phyloP scores from a whole-genome alignment of 2,888 invertebrate genomes.

The Troilus luridus region DNA sequence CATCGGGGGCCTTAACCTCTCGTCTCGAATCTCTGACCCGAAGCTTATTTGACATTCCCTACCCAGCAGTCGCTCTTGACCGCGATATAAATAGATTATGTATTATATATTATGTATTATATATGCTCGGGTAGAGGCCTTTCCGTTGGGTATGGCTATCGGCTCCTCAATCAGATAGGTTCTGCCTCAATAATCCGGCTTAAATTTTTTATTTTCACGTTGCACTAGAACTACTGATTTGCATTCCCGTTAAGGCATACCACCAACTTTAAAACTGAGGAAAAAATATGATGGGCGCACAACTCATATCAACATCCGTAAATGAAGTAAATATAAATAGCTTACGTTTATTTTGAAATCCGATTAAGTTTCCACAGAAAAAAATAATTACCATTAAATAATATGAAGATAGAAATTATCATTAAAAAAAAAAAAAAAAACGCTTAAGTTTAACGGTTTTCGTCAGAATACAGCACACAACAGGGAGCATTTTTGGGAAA shows the following conservation, averaged over 20 bases:
- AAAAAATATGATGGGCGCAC: neutral
- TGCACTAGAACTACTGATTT: neutral
- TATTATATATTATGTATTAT: neutral
- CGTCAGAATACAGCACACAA: too few relatives aligned
- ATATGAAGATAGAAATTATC: too few relatives aligned
- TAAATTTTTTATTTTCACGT: neutral
- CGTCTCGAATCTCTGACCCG: neutral
- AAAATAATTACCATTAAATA: too few relatives aligned
- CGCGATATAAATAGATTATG: constrained; percentile 47
- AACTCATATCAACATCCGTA: too few relatives aligned
- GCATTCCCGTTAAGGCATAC: neutral
- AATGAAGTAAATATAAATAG: too few relatives aligned
- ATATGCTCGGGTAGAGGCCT: neutral
- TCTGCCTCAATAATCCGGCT: neutral
- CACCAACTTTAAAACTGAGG: neutral
- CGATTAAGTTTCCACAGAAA: too few relatives aligned
- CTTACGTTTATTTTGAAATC: too few relatives aligned
- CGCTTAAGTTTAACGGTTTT: too few relatives aligned
- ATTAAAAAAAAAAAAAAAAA: too few relatives aligned
- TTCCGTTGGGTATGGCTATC: neutral
- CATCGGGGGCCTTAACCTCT: neutral
- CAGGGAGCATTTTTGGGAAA: too few relatives aligned
- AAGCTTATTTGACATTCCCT: neutral
- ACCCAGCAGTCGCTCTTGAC: constrained; percentile 19
- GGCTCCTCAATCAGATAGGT: neutral